Percentiles rank a stretch among this genome's conserved stretches.
phyloP scores from a whole-genome alignment of 2,888 invertebrate species.

The Lobophora halterata region DNA sequence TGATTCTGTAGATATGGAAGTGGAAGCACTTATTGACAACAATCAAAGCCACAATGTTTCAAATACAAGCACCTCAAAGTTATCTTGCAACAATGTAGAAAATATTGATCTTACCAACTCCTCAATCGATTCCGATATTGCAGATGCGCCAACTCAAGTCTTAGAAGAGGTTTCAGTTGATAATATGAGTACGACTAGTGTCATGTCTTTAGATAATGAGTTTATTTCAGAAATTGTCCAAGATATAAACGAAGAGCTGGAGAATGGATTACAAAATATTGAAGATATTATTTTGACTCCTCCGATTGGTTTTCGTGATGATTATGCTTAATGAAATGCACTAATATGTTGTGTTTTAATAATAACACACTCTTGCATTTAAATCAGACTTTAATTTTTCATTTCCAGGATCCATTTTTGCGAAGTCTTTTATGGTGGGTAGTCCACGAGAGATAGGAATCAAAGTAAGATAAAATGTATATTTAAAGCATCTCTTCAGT shows the following conservation, averaged over 20 bases:
- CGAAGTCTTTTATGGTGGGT: too few relatives aligned
- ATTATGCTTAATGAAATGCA: slow-evolving; percentile 8
- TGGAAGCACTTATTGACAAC: background rate
- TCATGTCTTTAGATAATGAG: slow-evolving; percentile 54
- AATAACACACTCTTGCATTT: too few relatives aligned
- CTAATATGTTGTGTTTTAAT: too few relatives aligned
- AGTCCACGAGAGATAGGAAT: too few relatives aligned
- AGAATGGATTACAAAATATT: slow-evolving; percentile 22
- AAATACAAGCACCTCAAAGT: background rate
- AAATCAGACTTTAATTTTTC: too few relatives aligned
- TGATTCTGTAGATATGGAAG: slow-evolving; percentile 3
- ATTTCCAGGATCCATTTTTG: too few relatives aligned
- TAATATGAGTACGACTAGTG: slow-evolving; percentile 30
- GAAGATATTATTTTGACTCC: slow-evolving; percentile 57
- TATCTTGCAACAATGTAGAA: background rate
- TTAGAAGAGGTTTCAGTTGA: slow-evolving; percentile 49
- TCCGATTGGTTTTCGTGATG: slow-evolving; percentile 55
- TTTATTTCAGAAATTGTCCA: slow-evolving; percentile 53
- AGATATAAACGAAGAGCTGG: slow-evolving; percentile 56
- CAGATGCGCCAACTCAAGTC: slow-evolving; percentile 63
- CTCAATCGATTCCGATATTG: slow-evolving; percentile 43
- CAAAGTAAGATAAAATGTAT: too few relatives aligned
- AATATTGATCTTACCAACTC: slow-evolving; percentile 20
- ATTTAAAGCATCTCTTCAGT: too few relatives aligned
- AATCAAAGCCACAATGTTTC: slow-evolving; percentile 1